Conservation (phyloP, 2,113 vertebrate species). For the Antidorcas marsupialis region DNA sequence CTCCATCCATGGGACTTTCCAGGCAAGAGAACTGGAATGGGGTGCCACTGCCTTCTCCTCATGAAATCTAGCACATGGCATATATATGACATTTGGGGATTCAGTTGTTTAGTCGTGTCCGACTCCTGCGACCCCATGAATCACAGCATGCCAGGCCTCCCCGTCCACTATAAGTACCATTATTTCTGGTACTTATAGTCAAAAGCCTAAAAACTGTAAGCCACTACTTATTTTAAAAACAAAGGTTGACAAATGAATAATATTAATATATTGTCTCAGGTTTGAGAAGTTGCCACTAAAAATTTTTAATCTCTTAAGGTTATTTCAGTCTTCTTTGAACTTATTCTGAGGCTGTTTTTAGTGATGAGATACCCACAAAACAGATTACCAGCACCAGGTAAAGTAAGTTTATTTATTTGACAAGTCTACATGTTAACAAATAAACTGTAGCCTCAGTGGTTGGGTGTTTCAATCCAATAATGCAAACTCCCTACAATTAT, state of each 20-base stretch:
- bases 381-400: neutral
- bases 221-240: neutral
- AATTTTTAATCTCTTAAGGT: neutral
- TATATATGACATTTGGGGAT: neutral
- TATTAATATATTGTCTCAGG: neutral
- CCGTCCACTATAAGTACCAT: no score
- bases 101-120: neutral
- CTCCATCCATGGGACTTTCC: no score
- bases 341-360: neutral
- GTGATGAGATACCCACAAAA: neutral
- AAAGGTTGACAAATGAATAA: neutral
- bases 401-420: neutral
- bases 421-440: neutral
- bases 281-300: neutral
- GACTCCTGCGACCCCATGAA: no score
- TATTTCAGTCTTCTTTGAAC: neutral
- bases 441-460: neutral
- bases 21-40: no score
- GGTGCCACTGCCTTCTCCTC: no score
- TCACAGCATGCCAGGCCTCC: no score
- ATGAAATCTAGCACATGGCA: neutral
- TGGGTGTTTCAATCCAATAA: neutral
- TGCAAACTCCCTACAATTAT: neutral
- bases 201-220: neutral
- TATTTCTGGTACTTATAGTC: neutral